Conservation (phyloP, 2,113 vertebrate genomes). For the Colinus virginianus region DNA sequence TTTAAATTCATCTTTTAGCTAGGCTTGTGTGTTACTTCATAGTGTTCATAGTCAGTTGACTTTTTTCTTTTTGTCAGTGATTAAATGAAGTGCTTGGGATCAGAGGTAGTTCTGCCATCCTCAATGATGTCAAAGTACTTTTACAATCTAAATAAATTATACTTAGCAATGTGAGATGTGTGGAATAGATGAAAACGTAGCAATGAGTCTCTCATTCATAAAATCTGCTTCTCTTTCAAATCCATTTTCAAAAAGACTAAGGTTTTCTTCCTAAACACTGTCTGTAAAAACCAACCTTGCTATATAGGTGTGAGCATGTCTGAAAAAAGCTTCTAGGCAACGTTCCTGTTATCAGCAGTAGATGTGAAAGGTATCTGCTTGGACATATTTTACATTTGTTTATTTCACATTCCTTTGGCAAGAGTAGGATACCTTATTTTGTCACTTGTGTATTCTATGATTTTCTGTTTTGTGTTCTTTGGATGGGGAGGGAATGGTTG, state of each 20-base stretch:
- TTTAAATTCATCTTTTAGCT: background rate
- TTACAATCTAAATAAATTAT: background rate
- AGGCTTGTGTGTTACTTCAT: background rate
- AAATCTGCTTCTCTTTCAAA: background rate
- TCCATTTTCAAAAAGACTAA: background rate
- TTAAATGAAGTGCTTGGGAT: background rate
- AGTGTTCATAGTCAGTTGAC: background rate
- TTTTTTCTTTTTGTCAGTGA: background rate
- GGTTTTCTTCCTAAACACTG: background rate
- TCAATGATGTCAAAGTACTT: background rate
- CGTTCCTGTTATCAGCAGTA: background rate
- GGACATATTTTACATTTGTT: background rate
- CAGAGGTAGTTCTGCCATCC: background rate
- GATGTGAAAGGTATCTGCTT: background rate
- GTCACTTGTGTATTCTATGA: background rate
- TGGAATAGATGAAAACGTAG: background rate
- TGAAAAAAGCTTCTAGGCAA: conserved; percentile 5
- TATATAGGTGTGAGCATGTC: background rate
- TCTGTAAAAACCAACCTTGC: background rate
- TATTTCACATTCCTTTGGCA: background rate
- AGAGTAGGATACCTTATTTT: background rate
- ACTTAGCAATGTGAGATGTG: background rate
- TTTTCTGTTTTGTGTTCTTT: background rate
- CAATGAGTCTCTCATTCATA: background rate
- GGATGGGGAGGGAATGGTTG: background rate